A percentile compares a stretch with the other conserved stretches of the same genome.
phyloP scores from a whole-genome alignment of 2,888 invertebrate species.

The Melieria picta region DNA sequence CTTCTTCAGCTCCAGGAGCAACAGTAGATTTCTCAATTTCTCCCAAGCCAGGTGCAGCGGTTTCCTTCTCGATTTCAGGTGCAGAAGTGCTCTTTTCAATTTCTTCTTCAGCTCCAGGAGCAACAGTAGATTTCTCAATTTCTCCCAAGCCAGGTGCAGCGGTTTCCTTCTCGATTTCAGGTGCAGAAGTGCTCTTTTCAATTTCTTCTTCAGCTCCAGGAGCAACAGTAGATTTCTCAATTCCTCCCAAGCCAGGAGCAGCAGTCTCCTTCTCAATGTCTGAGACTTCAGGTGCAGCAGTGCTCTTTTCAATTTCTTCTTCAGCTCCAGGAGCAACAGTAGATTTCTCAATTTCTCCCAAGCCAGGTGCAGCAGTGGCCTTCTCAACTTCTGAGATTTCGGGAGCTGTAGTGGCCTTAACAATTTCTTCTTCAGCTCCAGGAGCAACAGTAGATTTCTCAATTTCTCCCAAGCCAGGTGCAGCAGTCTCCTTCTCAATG shows the following conservation, averaged over 20 bases:
- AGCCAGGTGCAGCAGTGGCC: slow-evolving; percentile 1
- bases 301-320: slow-evolving; percentile 9
- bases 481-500: slow-evolving; percentile 36
- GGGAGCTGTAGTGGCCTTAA: slow-evolving; percentile 28
- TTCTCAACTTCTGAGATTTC: slow-evolving; percentile 18
- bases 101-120: slow-evolving; percentile 26
- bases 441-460: slow-evolving; percentile 34
- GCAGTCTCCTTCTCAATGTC: background rate
- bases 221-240: slow-evolving; percentile 23
- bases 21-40: slow-evolving; percentile 19
- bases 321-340: background rate
- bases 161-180: slow-evolving; percentile 27
- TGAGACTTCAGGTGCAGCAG: slow-evolving; percentile 30
- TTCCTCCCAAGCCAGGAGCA: background rate
- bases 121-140: slow-evolving; percentile 4
- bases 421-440: background rate
- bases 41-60: background rate
- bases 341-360: slow-evolving; percentile 19
- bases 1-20: background rate
- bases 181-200: slow-evolving; percentile 32
- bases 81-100: slow-evolving; percentile 34
- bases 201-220: slow-evolving; percentile 24
- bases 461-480: slow-evolving; percentile 5
- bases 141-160: background rate
- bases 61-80: slow-evolving; percentile 20